A percentile compares a stretch with the other conserved stretches of the same genome.
phyloP scores from a whole-genome alignment of 1,140 invertebrate genomes.

The Tetramorium alpestre region DNA sequence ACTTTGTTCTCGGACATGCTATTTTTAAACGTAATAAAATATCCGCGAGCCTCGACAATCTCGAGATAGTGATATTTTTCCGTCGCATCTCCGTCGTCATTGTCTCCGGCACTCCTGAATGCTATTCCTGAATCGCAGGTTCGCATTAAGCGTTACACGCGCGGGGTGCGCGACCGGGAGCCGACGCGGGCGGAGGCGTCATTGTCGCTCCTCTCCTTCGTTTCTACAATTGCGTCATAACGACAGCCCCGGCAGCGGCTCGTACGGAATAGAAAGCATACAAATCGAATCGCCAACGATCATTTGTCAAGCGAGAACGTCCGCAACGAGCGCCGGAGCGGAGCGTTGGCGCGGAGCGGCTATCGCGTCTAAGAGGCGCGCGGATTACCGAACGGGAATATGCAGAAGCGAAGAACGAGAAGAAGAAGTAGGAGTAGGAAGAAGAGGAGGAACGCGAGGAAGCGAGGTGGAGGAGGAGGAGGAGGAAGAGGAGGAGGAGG shows the following conservation, averaged over 20 bases:
- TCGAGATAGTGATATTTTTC: background rate
- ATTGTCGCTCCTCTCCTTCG: constrained; percentile 70
- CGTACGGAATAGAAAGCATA: constrained; percentile 70
- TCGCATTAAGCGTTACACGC: constrained; percentile 35
- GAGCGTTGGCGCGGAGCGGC: constrained; percentile 47
- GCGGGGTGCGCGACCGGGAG: constrained; percentile 51
- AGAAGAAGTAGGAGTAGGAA: constrained; percentile 18
- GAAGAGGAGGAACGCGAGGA: constrained; percentile 15
- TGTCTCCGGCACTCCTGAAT: background rate
- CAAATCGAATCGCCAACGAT: constrained; percentile 73
- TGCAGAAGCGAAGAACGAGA: constrained; percentile 28
- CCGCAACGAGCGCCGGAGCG: constrained; percentile 33
- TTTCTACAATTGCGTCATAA: constrained; percentile 72
- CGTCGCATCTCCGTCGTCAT: background rate
- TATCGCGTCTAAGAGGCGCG: constrained; percentile 65
- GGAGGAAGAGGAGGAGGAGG: constrained; percentile 1
- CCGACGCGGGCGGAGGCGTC: constrained; percentile 70
- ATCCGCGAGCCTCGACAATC: background rate
- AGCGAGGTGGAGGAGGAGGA: background rate
- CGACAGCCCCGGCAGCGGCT: constrained; percentile 1
- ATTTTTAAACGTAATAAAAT: constrained; percentile 21
- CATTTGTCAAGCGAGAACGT: constrained; percentile 76
- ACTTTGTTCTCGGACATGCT: background rate
- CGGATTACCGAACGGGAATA: constrained; percentile 67
- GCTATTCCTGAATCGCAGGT: constrained; percentile 43